phyloP scores from a whole-genome alignment of 2,113 vertebrate genomes.

The Stigmatopora nigra region DNA sequence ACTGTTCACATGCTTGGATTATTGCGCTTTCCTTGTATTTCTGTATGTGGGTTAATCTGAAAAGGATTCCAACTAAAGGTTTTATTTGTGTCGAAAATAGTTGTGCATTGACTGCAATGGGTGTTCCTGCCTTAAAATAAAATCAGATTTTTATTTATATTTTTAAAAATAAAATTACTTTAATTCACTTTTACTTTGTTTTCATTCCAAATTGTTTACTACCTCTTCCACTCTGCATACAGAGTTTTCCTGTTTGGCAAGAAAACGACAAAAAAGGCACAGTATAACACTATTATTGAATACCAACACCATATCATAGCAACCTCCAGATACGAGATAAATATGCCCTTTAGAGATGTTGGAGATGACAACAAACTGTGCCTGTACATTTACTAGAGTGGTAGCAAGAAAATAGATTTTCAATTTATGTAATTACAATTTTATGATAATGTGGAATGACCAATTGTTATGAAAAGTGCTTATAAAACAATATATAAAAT shows the following conservation, averaged over 20 bases:
- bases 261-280: no score
- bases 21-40: conserved; percentile 1
- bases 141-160: no score
- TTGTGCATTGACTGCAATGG: not conserved
- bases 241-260: no score
- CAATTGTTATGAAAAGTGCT: not conserved
- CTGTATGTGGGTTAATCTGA: not conserved
- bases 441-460: not conserved
- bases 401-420: not conserved
- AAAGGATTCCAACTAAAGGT: not conserved
- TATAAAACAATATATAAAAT: not conserved
- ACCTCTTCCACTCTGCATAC: no score
- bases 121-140: no score
- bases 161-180: no score
- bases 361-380: not conserved
- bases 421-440: not conserved
- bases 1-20: not conserved
- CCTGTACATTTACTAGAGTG: not conserved
- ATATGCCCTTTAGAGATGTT: not conserved
- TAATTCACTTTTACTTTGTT: no score
- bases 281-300: not conserved
- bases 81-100: not conserved
- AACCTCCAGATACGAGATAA: not conserved
- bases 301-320: not conserved
- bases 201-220: no score